Conservation (phyloP, 2,888 invertebrate species). For the Caradrina clavipalpis region DNA sequence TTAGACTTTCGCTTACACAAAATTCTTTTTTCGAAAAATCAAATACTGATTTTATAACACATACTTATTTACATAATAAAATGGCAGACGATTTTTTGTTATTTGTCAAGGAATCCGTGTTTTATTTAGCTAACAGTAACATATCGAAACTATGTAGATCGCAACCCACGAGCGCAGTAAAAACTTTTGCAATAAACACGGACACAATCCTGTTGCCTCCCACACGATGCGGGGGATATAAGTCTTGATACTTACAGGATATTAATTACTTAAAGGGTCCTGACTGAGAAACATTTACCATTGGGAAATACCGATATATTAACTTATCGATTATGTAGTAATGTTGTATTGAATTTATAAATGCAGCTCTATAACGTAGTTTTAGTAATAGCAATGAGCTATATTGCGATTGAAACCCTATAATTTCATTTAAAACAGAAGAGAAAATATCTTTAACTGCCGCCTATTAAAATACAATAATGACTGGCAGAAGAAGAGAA, state of each 20-base stretch:
- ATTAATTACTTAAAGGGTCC: conserved; percentile 10
- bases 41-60: no score
- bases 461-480: no score
- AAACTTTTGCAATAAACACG: conserved; percentile 68
- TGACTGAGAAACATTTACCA: conserved; percentile 8
- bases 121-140: conserved; percentile 24
- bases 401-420: no score
- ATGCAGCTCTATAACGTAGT: no score
- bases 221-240: conserved; percentile 53
- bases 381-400: no score
- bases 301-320: neutral
- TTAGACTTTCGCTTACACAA: conserved; percentile 6
- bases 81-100: neutral
- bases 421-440: no score
- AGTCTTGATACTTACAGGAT: conserved; percentile 17
- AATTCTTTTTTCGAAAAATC: neutral
- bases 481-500: no score
- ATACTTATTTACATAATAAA: no score
- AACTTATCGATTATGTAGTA: neutral
- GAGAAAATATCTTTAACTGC: no score
- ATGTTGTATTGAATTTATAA: no score
- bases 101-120: neutral
- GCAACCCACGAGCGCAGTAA: conserved; percentile 58
- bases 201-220: conserved; percentile 61
- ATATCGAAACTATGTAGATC: conserved; percentile 43